phyloP scores from a whole-genome alignment of 2,797 vertebrate species.

The Phrynocephalus vlangalii region DNA sequence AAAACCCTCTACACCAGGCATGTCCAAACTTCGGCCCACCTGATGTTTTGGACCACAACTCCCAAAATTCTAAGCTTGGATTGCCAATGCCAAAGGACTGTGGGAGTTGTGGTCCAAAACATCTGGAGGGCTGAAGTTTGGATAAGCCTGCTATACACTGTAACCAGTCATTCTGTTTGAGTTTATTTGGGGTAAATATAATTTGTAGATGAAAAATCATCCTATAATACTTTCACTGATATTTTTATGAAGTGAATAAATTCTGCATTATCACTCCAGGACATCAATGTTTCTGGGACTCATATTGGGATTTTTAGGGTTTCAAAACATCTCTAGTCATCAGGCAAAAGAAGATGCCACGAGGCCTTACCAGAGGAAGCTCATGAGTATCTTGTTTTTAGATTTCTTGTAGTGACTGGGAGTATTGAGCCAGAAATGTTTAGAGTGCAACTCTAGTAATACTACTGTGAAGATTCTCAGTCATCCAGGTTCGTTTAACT shows the following conservation, averaged over 20 bases:
- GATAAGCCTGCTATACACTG: too few relatives aligned
- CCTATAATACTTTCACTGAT: neutral
- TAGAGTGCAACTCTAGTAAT: neutral
- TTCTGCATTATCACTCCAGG: neutral
- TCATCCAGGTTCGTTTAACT: too few relatives aligned
- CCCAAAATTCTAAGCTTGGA: too few relatives aligned
- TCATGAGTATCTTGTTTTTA: neutral
- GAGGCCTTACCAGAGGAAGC: neutral
- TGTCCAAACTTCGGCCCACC: too few relatives aligned
- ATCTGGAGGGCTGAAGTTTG: too few relatives aligned
- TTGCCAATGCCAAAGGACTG: too few relatives aligned
- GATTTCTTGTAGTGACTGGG: neutral
- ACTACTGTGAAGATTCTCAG: too few relatives aligned
- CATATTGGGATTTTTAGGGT: neutral
- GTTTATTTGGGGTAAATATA: neutral
- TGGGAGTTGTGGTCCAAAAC: too few relatives aligned
- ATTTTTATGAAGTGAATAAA: neutral
- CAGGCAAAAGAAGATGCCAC: conserved; percentile 1
- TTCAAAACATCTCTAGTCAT: neutral
- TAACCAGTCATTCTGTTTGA: neutral
- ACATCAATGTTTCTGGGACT: neutral
- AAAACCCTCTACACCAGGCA: too few relatives aligned
- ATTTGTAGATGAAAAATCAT: neutral
- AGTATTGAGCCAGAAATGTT: neutral
- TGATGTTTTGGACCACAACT: too few relatives aligned